Evolutionary conservation across 2,113 vertebrate genomes (phyloP).

Genomic region (Mohoua ochrocephala): DNA sequence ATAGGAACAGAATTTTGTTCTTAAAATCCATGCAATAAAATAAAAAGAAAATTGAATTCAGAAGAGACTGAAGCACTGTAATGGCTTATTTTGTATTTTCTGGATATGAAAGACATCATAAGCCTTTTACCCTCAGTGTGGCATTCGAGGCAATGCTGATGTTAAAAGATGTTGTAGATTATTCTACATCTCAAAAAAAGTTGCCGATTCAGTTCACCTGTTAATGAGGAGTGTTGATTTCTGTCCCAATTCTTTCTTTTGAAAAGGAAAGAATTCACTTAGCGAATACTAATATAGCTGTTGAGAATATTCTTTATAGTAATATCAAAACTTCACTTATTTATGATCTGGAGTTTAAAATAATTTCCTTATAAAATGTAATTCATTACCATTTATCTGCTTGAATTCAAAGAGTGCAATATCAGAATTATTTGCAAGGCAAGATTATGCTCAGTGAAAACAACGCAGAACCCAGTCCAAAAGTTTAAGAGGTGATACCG

Average conservation of each 20-base stretch:
- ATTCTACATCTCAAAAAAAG: not conserved
- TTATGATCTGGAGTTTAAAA: not conserved
- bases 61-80: not conserved
- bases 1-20: not conserved
- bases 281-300: not conserved
- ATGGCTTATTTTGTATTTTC: not conserved
- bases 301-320: not conserved
- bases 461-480: not conserved
- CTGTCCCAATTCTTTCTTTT: not conserved
- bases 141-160: not conserved
- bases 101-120: not conserved
- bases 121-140: not conserved
- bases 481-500: not conserved
- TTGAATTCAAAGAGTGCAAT: not conserved
- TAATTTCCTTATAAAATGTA: not conserved
- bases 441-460: not conserved
- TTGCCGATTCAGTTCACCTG: not conserved
- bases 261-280: not conserved
- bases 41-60: not conserved
- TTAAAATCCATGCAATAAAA: not conserved
- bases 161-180: not conserved
- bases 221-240: not conserved
- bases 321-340: not conserved
- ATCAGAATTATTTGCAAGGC: not conserved
- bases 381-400: not conserved